Percentiles rank a stretch among this genome's conserved stretches.
phyloP scores from a whole-genome alignment of 2,797 vertebrate species.

The Strix occidentalis region DNA sequence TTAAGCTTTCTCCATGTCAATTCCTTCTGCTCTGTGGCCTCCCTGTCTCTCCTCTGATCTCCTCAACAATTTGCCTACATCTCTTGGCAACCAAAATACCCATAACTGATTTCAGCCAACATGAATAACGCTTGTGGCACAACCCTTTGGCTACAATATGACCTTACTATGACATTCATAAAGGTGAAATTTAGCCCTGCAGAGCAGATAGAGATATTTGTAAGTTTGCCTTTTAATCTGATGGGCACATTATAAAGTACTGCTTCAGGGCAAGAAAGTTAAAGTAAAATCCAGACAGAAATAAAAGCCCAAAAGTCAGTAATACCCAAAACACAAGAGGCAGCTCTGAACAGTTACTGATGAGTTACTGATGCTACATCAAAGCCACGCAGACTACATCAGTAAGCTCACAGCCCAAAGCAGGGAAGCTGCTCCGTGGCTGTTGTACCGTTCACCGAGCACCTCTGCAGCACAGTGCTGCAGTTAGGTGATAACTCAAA shows the following conservation, averaged over 20 bases:
- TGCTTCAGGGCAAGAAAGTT: slow-evolving; percentile 35
- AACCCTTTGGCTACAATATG: slow-evolving; percentile 24
- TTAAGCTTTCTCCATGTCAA: slow-evolving; percentile 52
- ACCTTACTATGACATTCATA: slow-evolving; percentile 36
- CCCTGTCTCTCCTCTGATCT: slow-evolving; percentile 48
- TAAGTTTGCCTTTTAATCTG: background rate
- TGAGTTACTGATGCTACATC: background rate
- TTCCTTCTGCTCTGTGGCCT: slow-evolving; percentile 29
- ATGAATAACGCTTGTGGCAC: slow-evolving; percentile 7
- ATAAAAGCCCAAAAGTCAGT: background rate
- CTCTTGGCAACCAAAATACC: slow-evolving; percentile 45
- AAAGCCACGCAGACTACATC: background rate
- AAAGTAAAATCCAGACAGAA: background rate
- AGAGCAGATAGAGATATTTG: background rate
- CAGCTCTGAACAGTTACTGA: background rate
- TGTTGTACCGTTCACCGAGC: background rate
- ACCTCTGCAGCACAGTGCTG: background rate
- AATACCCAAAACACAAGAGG: background rate
- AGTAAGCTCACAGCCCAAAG: background rate
- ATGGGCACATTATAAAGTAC: background rate
- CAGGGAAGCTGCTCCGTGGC: background rate
- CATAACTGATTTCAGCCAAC: background rate
- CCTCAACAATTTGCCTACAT: slow-evolving; percentile 40
- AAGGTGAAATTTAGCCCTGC: background rate
- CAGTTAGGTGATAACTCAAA: background rate